phyloP scores from a whole-genome alignment of 2,888 invertebrate species.

The Caenorhabditis macrosperma region DNA sequence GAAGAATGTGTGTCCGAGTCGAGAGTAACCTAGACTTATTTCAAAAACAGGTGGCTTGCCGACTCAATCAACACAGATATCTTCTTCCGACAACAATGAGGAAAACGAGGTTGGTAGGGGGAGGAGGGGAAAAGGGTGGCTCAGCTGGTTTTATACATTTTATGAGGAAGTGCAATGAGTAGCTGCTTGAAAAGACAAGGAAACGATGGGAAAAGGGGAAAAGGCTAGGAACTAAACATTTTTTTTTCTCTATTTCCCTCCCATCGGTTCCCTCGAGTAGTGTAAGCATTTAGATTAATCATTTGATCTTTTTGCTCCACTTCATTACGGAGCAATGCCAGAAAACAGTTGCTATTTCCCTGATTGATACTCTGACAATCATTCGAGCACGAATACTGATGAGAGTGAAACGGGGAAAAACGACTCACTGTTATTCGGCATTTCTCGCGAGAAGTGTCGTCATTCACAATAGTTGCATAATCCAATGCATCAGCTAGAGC shows the following conservation, averaged over 20 bases:
- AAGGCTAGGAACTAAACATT: background rate
- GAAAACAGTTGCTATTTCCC: background rate
- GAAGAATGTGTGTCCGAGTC: constrained; percentile 20
- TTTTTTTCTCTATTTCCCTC: background rate
- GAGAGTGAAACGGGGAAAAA: too few relatives aligned
- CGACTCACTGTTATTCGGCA: constrained; percentile 65
- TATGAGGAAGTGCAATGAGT: constrained; percentile 7
- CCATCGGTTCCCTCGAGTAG: background rate
- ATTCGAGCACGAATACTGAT: too few relatives aligned
- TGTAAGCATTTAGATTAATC: background rate
- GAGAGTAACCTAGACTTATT: constrained; percentile 14
- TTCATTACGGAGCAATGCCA: background rate
- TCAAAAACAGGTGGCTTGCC: constrained; percentile 44
- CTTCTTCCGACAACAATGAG: constrained; percentile 20
- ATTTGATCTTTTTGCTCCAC: background rate
- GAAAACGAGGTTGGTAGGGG: background rate
- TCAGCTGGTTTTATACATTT: constrained; percentile 38
- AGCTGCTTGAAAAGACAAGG: background rate
- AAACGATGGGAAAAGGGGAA: background rate
- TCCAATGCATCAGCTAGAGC: constrained; percentile 37
- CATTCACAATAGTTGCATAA: constrained; percentile 51
- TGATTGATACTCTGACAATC: too few relatives aligned
- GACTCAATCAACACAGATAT: constrained; percentile 14
- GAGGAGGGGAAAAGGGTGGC: background rate
- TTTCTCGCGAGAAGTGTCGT: constrained; percentile 34